Evolutionary conservation across 2,888 invertebrate genomes (phyloP), one percentile per base, ranked within the genome.

Genomic region (Drosophila tanythrix): DNA sequence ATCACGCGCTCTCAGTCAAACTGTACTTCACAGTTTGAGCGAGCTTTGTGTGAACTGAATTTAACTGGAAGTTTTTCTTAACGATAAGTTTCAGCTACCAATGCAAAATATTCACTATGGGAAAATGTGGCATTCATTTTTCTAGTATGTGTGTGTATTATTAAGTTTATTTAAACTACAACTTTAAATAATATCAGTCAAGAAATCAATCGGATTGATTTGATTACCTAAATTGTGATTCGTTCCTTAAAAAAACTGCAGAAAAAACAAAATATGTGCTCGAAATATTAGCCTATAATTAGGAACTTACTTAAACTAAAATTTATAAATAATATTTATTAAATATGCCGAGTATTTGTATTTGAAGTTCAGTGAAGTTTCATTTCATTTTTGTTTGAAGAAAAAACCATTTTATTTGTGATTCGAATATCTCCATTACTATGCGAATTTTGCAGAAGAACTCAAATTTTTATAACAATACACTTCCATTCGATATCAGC

Each of bases 1-100:
- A 64, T 50, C 51, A 25, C 46, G 36, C 18, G 10, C 27, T 58
- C 29, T 62, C 21, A 51, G 31, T n/a, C 18, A 4, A 71, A 11
- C 48, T 64, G 46, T 53, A 46, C 31, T 55, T 52, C 13, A 21
- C 46, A 3, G 35, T 15, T 51, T 15, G 18, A 27, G 8, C 10
- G 18, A 65, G 65, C 65, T 57, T 57, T 13, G n/a, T 15, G 21
- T 13, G 27, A 51, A 25, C 18, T 6, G 18, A 6, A 18, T 29
- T 50, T 29, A 18, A 50, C 10, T 50, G 29, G 8, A 15, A 46
- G 1, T 15, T 15, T 3, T 25, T 46, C 1, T 46, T 46, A 46
- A 21, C 2, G 1, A 3, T 7, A 2, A 5, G 21, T 2, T 13
- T 1, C 7, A 21, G 0, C 5, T 1, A 40, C 2, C 6, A 21